Evolutionary conservation across 2,113 vertebrate genomes (phyloP).

Genomic region (Ginglymostoma cirratum): DNA sequence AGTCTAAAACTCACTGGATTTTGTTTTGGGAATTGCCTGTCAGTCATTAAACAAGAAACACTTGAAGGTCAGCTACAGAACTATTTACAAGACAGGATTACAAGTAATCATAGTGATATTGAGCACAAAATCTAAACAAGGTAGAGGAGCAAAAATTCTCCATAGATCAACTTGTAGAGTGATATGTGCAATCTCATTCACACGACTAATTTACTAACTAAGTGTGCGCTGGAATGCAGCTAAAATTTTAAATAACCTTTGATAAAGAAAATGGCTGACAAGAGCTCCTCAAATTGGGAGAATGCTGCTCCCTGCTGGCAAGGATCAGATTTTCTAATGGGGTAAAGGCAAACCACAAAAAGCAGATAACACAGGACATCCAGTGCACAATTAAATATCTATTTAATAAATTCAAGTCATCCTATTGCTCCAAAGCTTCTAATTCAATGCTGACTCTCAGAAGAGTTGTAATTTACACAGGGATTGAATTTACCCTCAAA

Average conservation of each 20-base stretch:
- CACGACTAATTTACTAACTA: neutral
- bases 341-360: neutral
- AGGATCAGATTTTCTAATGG: neutral
- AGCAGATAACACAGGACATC: neutral
- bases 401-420: neutral
- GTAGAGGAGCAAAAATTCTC: too few species aligned
- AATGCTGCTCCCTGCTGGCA: conserved; percentile 21
- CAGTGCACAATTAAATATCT: neutral
- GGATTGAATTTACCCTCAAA: too few species aligned
- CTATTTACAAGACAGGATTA: neutral
- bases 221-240: neutral
- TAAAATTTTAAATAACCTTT: too few species aligned
- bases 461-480: too few species aligned
- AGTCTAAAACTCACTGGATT: neutral
- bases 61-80: neutral
- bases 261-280: too few species aligned
- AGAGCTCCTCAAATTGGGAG: neutral
- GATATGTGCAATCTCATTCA: too few species aligned
- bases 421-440: neutral
- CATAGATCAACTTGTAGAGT: too few species aligned
- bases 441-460: neutral
- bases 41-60: neutral
- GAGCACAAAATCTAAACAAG: too few species aligned
- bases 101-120: neutral
- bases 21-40: too few species aligned